Base-by-base conservation (phyloP, 1,140 invertebrate species). In the Drosophila murphyi region DNA sequence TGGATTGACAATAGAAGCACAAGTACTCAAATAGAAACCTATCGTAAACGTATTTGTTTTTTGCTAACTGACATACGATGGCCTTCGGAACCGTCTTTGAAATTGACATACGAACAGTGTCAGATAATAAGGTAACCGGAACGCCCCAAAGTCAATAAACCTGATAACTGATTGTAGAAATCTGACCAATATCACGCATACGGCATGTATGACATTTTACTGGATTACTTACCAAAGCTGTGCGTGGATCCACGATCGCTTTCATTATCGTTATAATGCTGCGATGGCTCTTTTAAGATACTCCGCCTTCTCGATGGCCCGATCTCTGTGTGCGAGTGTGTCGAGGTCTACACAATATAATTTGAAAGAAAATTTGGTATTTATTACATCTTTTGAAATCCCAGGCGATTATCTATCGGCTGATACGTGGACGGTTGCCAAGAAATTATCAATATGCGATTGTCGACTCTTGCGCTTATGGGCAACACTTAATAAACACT, bases 251-350 rank as follows among this genome's bases (percentile, higher is more conserved):
- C 88, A 8, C 78, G 87, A 82, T 92, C 86, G 35, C 91, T 92
- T 63, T 92, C 91, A 68, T 83, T 80, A 55, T 92, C 89, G 60
- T 92, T 81, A 20, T 62, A 65, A 39, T 47, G 80, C 5, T 34
- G 41, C 8, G 70, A 67, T 45, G 93, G 92, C 85, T 95, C 94
- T 86, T 95, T 94, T 32, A 95, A 90, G 78, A 95, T 95, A 87
- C 95, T 95, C 89, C 95, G 95, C 72, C 95, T 94, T 75, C 95
- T 93, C 47, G 94, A 94, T 5, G 95, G 95, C 31, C 91, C 91
- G 28, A 91, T 82, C 37, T 92, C 91, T 45, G 70, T 73, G 63
- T 92, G 91, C 35, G 91, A 92, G 63, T 92, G 91, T 54, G 83
- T 89, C 5, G 91, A 92, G 4, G 86, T 88, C 91, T 92, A 43